Evolutionary conservation across 1,140 invertebrate genomes (phyloP).

Genomic region (Gonioctena quinquepunctata): DNA sequence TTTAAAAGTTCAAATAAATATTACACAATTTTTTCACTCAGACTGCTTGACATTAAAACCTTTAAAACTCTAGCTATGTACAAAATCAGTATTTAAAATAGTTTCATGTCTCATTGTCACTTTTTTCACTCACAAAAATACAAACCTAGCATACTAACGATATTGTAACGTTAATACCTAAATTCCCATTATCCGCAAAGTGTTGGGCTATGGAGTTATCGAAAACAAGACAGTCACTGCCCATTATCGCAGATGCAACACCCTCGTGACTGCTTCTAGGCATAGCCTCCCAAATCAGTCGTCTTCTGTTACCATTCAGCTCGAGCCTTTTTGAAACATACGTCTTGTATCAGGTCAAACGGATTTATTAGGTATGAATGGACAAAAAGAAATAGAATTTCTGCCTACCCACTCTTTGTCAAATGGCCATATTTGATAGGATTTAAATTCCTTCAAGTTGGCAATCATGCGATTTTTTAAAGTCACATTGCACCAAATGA

Average conservation of each 20-base stretch:
- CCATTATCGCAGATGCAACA: constrained; percentile 96
- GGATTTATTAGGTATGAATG: not conserved
- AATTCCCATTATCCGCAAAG: constrained; percentile 98
- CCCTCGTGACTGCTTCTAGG: constrained; percentile 98
- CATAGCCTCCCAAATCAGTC: constrained; percentile 98
- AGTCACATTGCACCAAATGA: too few relatives aligned
- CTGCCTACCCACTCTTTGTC: too few relatives aligned
- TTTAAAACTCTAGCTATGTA: constrained; percentile 1
- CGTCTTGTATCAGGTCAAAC: too few relatives aligned
- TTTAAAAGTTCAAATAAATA: not conserved
- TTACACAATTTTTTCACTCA: not conserved
- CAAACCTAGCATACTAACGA: constrained; percentile 71
- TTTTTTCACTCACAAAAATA: not conserved
- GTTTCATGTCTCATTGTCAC: not conserved
- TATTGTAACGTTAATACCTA: constrained; percentile 99
- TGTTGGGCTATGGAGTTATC: constrained; percentile 97
- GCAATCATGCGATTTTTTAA: not conserved
- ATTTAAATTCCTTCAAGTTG: too few relatives aligned
- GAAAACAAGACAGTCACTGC: constrained; percentile 98
- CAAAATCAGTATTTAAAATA: not conserved
- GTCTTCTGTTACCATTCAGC: constrained; percentile 89
- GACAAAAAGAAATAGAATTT: not conserved
- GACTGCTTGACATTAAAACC: not conserved
- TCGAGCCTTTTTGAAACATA: constrained; percentile 76
- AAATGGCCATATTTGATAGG: too few relatives aligned